These are phyloP conservation scores for Ovis aries DNA, from an alignment of 2,113 vertebrate species.

Conservation along the genomic window ARS-UI_Ramb_v3.0 NC_056058.1:72792501-72793000, in stretches of 20 bases:
- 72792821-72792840: not conserved
- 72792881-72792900: not conserved
- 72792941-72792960: not conserved
- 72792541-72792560: not conserved
- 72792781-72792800: not conserved
- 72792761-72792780: not conserved
- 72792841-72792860: not conserved
- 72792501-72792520: not conserved
- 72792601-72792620: not conserved
- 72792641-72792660: not conserved
- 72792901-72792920: not conserved
- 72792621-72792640: not conserved
- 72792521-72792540: not conserved
- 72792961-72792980: not conserved
- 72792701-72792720: not conserved
- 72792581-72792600: not conserved
- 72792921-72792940: not conserved
- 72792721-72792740: not conserved
- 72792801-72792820: not conserved
- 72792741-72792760: not conserved
- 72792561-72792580: not conserved
- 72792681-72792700: not conserved
- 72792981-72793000: not conserved
- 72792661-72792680: not conserved
- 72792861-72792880: not conserved